Conservation (phyloP, 2,113 vertebrate genomes). For the Tylochromis polylepis region DNA sequence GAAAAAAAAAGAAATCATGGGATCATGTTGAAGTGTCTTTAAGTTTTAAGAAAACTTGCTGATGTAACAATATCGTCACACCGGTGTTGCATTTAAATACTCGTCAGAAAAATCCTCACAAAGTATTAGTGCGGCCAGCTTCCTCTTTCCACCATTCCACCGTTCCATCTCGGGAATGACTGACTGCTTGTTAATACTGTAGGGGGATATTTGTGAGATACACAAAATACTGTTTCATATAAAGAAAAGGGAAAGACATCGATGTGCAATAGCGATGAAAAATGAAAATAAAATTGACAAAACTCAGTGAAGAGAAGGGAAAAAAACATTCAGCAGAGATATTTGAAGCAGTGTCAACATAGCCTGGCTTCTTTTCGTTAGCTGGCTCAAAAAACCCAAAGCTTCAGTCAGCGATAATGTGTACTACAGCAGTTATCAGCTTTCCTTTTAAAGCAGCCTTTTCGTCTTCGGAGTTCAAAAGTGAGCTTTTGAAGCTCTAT, state of each 20-base stretch:
- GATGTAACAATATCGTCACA: not conserved
- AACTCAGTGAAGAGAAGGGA: not conserved
- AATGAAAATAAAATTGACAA: not conserved
- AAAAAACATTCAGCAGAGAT: not conserved
- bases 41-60: not conserved
- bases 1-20: not conserved
- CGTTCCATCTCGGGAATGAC: not conserved
- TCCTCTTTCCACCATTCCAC: not conserved
- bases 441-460: not conserved
- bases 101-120: not conserved
- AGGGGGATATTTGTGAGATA: not conserved
- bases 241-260: not conserved
- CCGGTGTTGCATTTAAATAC: accelerated
- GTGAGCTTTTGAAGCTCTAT: not conserved
- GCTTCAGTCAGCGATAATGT: not conserved
- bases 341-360: not conserved
- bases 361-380: not conserved
- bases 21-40: not conserved
- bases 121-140: not conserved
- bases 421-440: not conserved
- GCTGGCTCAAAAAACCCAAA: not conserved
- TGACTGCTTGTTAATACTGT: not conserved
- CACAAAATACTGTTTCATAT: not conserved
- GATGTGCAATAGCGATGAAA: not conserved
- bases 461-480: not conserved